Conservation (phyloP, 2,797 vertebrate genomes). For the Parotocinclus haroldoi region DNA sequence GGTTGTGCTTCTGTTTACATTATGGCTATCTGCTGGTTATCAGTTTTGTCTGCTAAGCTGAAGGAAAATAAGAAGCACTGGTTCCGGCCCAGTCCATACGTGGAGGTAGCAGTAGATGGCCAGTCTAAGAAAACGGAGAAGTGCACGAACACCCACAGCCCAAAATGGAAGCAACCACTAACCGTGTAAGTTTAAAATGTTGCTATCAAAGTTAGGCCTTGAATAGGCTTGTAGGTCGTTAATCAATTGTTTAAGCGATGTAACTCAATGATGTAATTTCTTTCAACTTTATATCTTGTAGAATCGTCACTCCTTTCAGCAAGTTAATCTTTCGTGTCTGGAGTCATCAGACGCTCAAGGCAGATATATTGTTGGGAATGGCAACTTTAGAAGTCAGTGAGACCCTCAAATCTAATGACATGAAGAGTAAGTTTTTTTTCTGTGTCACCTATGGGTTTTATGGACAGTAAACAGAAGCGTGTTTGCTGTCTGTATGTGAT, state of each 20-base stretch:
- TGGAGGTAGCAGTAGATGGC: constrained; percentile 92
- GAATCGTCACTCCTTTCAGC: constrained; percentile 95
- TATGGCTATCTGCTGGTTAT: constrained; percentile 6
- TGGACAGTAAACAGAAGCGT: neutral
- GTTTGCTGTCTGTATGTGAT: neutral
- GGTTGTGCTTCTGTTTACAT: neutral
- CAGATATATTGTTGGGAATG: constrained; percentile 89
- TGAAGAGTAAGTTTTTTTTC: constrained; percentile 84
- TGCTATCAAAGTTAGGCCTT: neutral
- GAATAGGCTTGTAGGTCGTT: too few relatives aligned
- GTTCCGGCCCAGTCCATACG: constrained; percentile 98
- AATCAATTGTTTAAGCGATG: neutral
- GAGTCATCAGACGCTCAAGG: constrained; percentile 97
- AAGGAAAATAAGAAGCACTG: constrained; percentile 98
- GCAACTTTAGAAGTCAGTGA: constrained; percentile 87
- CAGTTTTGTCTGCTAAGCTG: constrained; percentile 95
- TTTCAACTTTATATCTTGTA: constrained; percentile 44
- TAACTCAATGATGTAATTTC: neutral
- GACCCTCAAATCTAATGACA: constrained; percentile 86
- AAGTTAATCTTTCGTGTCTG: constrained; percentile 92
- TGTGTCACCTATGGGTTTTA: neutral
- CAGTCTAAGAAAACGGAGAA: constrained; percentile 98
- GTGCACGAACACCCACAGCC: constrained; percentile 94
- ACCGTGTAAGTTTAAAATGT: constrained; percentile 83
- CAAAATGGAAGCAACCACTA: constrained; percentile 96